Conservation (phyloP, 92 coral and sea anemone genomes). For the Phenganax marumi region DNA sequence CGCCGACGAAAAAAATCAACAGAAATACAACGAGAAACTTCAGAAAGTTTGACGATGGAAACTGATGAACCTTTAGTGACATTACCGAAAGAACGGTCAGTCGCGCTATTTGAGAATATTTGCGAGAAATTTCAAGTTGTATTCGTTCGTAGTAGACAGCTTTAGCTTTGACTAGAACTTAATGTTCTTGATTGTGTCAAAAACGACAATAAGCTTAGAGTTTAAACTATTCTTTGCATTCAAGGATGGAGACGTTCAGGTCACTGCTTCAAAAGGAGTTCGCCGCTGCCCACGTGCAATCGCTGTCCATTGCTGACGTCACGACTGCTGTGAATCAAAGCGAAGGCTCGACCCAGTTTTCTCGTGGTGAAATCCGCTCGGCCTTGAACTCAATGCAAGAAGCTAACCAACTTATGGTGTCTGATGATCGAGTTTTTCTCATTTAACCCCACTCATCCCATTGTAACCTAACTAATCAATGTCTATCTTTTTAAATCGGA, state of each 20-base stretch:
- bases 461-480: not conserved
- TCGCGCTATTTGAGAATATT: not conserved
- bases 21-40: slow-evolving; percentile 55
- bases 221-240: not conserved
- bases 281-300: slow-evolving; percentile 78
- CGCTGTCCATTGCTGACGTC: slow-evolving; percentile 66
- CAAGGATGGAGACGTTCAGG: slow-evolving; percentile 77
- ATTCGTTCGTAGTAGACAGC: too few relatives aligned
- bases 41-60: slow-evolving; percentile 71
- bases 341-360: slow-evolving; percentile 52
- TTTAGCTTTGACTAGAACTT: too few relatives aligned
- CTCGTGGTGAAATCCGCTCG: slow-evolving; percentile 66
- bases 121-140: not conserved
- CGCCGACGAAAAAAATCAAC: slow-evolving; percentile 66
- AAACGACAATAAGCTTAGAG: not conserved
- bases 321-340: slow-evolving; percentile 65
- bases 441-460: slow-evolving; percentile 40
- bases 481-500: not conserved
- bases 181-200: too few relatives aligned
- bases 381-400: slow-evolving; percentile 84
- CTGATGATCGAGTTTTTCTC: slow-evolving; percentile 69
- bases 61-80: slow-evolving; percentile 51
- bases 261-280: slow-evolving; percentile 64
- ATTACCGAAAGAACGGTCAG: slow-evolving; percentile 75
- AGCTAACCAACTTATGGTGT: slow-evolving; percentile 80